These are phyloP conservation scores for Himalopsyche kuldschensis DNA, from an alignment of 2,888 invertebrate species.

Conservation along the genomic window DNA sequence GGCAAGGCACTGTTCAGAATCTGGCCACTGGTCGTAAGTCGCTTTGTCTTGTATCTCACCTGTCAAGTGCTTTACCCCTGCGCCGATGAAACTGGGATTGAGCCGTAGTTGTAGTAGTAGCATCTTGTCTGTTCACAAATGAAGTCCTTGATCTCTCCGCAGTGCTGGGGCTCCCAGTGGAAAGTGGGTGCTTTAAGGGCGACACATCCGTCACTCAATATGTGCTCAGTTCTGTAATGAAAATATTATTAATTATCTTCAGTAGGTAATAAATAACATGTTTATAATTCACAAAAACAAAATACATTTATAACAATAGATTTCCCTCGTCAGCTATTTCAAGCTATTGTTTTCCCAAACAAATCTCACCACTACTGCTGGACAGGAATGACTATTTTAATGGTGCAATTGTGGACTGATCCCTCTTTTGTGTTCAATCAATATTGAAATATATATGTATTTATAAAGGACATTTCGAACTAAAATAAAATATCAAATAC, in stretches of 20 bases:
- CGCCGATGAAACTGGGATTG: conserved; percentile 85
- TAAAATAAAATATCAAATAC: conserved; percentile 47
- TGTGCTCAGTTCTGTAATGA: conserved; percentile 55
- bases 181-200: conserved; percentile 75
- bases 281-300: too few species aligned
- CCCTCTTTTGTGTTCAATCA: too few species aligned
- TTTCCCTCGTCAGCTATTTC: too few species aligned
- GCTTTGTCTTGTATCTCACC: conserved; percentile 68
- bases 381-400: too few species aligned
- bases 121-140: conserved; percentile 89
- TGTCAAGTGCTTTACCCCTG: conserved; percentile 79
- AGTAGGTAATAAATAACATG: too few species aligned
- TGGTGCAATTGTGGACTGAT: too few species aligned
- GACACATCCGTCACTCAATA: conserved; percentile 72
- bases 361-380: too few species aligned
- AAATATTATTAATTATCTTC: background rate
- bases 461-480: too few species aligned
- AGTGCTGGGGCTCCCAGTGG: conserved; percentile 82
- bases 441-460: too few species aligned
- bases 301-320: too few species aligned
- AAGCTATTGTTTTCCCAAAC: too few species aligned
- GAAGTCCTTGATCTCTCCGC: conserved; percentile 81
- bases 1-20: conserved; percentile 31
- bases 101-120: conserved; percentile 89
- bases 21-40: conserved; percentile 58